These are phyloP conservation scores for Podiceps cristatus DNA, from an alignment of 2,113 vertebrate genomes.

Conservation along the genomic window DNA sequence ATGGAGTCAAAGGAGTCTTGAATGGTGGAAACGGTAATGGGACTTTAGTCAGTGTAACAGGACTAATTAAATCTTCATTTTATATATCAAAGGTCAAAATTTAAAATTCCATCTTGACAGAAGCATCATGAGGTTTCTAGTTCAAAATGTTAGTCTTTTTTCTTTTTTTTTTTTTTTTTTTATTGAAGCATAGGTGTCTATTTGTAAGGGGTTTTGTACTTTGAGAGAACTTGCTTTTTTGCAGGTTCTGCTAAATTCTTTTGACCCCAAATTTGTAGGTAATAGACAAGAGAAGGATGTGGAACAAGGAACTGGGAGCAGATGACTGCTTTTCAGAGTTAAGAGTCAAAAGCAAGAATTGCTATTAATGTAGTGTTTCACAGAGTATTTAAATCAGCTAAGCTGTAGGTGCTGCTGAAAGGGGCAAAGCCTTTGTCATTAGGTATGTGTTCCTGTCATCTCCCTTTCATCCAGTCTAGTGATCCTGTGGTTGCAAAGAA, in stretches of 20 bases:
- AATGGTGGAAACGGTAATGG: neutral
- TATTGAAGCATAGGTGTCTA: neutral
- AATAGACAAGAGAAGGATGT: neutral
- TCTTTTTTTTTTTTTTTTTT: neutral
- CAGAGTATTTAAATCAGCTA: accelerated
- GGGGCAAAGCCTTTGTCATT: neutral
- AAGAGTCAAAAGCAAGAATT: neutral
- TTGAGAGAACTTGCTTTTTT: neutral
- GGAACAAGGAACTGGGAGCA: neutral
- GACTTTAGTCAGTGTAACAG: neutral
- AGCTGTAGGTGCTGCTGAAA: neutral
- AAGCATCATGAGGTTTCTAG: neutral
- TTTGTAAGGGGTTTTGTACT: neutral
- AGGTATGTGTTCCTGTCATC: neutral
- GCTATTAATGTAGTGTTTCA: neutral
- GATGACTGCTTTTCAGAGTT: neutral
- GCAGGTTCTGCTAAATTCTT: neutral
- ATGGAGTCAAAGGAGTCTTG: neutral
- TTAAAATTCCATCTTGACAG: neutral
- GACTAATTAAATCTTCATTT: neutral
- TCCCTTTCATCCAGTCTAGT: neutral
- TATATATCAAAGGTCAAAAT: neutral
- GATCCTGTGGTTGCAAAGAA: neutral
- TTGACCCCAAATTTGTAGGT: neutral
- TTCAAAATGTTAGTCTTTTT: neutral